Evolutionary conservation across 2,888 invertebrate species (phyloP).

Genomic region (Oscheius myriophilus): DNA sequence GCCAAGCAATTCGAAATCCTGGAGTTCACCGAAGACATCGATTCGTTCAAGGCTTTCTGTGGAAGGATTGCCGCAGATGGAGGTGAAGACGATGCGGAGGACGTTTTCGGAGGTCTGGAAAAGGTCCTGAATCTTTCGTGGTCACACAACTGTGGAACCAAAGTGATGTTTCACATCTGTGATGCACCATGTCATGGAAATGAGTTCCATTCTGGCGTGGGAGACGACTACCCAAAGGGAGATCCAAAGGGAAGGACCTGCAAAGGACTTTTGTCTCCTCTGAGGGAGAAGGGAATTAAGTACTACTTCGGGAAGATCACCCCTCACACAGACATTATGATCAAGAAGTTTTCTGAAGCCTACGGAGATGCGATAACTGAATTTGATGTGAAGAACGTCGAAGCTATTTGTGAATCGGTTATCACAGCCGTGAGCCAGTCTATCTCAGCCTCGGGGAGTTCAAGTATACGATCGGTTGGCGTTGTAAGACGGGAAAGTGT

Average conservation of each 20-base stretch:
- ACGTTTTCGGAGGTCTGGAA: slow-evolving; percentile 37
- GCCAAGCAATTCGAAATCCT: not conserved
- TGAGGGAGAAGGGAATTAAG: slow-evolving; percentile 12
- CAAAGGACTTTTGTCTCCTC: slow-evolving; percentile 8
- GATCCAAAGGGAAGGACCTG: slow-evolving; percentile 26
- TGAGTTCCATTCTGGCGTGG: not conserved
- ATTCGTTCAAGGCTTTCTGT: not conserved
- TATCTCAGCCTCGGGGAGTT: slow-evolving; percentile 1
- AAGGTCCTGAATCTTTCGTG: slow-evolving; percentile 22
- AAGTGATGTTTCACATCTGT: slow-evolving; percentile 35
- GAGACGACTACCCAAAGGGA: slow-evolving; percentile 29
- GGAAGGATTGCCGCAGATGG: not conserved
- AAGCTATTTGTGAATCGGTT: slow-evolving; percentile 22
- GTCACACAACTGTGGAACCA: slow-evolving; percentile 27
- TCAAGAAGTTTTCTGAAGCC: slow-evolving; percentile 20
- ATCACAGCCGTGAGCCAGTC: slow-evolving; percentile 20
- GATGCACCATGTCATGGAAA: slow-evolving; percentile 32
- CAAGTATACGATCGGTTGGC: not conserved
- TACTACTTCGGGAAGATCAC: slow-evolving; percentile 34
- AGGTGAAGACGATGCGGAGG: slow-evolving; percentile 19
- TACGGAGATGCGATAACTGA: slow-evolving; percentile 33
- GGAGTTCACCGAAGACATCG: not conserved
- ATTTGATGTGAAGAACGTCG: slow-evolving; percentile 32
- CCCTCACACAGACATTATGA: slow-evolving; percentile 23
- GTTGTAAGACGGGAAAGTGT: not conserved